phyloP scores from a whole-genome alignment of 2,797 vertebrate species.

The Chiroxiphia lanceolata region DNA sequence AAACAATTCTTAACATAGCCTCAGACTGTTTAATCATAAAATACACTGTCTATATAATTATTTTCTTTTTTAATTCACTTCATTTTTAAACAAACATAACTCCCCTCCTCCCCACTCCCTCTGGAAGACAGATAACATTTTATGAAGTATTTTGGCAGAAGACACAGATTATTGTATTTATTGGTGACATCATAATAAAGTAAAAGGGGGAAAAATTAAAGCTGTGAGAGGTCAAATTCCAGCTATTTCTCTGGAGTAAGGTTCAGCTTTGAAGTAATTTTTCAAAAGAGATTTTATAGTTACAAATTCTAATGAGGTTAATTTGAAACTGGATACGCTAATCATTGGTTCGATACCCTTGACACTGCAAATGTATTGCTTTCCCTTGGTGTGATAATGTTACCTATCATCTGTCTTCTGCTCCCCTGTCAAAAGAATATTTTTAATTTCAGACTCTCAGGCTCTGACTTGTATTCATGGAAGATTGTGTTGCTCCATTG shows the following conservation, averaged over 20 bases:
- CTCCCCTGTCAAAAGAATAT: neutral
- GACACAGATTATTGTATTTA: slow-evolving; percentile 2
- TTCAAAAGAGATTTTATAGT: slow-evolving; percentile 5
- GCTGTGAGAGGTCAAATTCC: slow-evolving; percentile 49
- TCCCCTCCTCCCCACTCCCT: neutral
- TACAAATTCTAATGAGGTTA: neutral
- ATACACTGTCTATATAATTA: neutral
- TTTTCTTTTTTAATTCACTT: neutral
- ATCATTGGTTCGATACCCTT: neutral
- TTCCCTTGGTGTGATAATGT: neutral
- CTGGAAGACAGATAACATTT: neutral
- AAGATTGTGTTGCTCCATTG: neutral
- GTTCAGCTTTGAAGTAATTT: slow-evolving; percentile 35
- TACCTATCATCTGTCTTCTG: neutral
- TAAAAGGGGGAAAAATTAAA: slow-evolving; percentile 24
- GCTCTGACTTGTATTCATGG: neutral
- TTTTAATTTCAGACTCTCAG: neutral
- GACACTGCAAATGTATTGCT: neutral
- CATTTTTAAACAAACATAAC: neutral
- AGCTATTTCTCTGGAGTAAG: neutral
- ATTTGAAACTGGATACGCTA: slow-evolving; percentile 17
- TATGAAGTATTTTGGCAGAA: slow-evolving; percentile 47
- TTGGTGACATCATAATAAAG: slow-evolving; percentile 18
- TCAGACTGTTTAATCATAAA: neutral
- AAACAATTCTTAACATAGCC: neutral